A percentile compares a stretch with the other conserved stretches of the same genome.
Conservation (phyloP, 2,113 vertebrate genomes). For the Oryzias javanicus region DNA sequence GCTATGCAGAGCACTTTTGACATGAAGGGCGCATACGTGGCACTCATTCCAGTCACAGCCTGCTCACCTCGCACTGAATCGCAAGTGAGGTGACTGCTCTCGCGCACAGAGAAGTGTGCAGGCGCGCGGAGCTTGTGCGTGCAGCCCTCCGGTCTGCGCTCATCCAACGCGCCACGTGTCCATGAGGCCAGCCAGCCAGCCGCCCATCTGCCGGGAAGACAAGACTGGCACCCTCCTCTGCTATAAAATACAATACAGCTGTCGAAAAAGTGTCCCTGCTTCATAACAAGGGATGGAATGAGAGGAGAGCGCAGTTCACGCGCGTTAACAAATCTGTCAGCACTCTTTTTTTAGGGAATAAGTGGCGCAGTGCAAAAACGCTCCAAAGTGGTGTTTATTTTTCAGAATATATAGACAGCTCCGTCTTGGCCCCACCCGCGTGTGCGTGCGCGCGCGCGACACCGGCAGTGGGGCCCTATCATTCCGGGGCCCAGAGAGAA, state of each 20-base stretch:
- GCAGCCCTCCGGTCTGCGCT: constrained; percentile 34
- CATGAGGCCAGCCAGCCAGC: constrained; percentile 39
- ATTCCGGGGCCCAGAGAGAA: constrained; percentile 2
- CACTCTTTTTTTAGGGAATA: constrained; percentile 41
- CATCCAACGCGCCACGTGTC: constrained; percentile 65
- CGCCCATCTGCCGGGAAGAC: constrained; percentile 66
- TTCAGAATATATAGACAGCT: constrained; percentile 1
- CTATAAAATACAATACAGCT: constrained; percentile 68
- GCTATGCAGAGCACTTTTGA: constrained; percentile 51
- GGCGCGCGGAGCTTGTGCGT: constrained; percentile 5
- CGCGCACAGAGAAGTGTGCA: constrained; percentile 5
- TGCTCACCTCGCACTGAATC: constrained; percentile 24
- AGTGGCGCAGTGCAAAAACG: constrained; percentile 29
- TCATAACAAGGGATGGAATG: constrained; percentile 48
- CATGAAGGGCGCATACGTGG: constrained; percentile 50
- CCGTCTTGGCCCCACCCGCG: no score
- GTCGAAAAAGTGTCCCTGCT: constrained; percentile 50
- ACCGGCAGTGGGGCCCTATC: no score
- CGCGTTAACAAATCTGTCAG: constrained; percentile 65
- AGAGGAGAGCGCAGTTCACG: constrained; percentile 30
- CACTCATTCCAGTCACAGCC: constrained; percentile 52
- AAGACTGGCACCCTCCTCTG: constrained; percentile 58
- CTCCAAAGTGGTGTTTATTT: constrained; percentile 16
- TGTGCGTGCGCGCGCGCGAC: no score
- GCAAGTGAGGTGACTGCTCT: constrained; percentile 36